phyloP scores from a whole-genome alignment of 1,140 invertebrate species.

The Agrilus planipennis region DNA sequence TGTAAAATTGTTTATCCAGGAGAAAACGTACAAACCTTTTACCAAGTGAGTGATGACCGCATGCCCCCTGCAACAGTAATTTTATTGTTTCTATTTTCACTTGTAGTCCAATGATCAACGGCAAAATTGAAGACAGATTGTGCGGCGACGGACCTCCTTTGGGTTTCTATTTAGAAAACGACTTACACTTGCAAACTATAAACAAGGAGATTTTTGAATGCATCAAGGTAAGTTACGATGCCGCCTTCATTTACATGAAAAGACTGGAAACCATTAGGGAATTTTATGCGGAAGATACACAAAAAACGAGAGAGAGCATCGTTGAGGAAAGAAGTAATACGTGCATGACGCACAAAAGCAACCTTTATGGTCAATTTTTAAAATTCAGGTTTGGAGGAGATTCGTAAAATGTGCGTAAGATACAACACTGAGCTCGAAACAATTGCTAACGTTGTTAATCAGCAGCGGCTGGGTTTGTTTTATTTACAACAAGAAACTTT shows the following conservation, averaged over 20 bases:
- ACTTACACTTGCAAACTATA: conserved; percentile 43
- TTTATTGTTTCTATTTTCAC: conserved; percentile 12
- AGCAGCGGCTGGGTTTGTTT: conserved; percentile 48
- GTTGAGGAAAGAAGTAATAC: conserved; percentile 24
- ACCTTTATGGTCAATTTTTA: not conserved
- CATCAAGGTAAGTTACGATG: conserved; percentile 46
- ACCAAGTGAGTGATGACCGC: conserved; percentile 36
- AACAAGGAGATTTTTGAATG: conserved; percentile 41
- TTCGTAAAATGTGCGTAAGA: conserved; percentile 45
- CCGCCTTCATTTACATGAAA: conserved; percentile 47
- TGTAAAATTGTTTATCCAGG: conserved; percentile 46
- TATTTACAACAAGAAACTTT: conserved; percentile 56
- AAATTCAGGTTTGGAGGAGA: conserved; percentile 38
- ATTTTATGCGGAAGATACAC: conserved; percentile 59
- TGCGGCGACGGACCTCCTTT: conserved; percentile 53
- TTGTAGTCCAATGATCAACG: conserved; percentile 61
- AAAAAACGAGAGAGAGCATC: conserved; percentile 41
- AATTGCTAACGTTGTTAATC: conserved; percentile 46
- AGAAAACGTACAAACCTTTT: conserved; percentile 39
- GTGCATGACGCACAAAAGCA: not conserved
- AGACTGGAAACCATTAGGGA: conserved; percentile 52
- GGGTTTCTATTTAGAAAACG: conserved; percentile 49
- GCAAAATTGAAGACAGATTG: conserved; percentile 53
- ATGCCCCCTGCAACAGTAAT: not conserved
- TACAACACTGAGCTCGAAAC: conserved; percentile 46